phyloP scores from a whole-genome alignment of 2,113 vertebrate species.

The Tragulus kanchil region DNA sequence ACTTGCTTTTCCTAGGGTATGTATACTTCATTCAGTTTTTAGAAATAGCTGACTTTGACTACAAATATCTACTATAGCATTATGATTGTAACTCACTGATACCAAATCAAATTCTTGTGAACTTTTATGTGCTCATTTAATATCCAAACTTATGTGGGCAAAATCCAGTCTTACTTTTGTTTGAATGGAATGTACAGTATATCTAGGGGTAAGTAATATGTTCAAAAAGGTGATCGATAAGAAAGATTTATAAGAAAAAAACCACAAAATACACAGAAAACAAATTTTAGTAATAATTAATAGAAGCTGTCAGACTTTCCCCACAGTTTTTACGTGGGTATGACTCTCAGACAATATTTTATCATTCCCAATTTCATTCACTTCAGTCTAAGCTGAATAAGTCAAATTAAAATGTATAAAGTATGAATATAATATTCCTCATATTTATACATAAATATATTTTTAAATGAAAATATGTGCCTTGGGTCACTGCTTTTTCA shows the following conservation, averaged over 20 bases:
- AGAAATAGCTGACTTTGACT: neutral
- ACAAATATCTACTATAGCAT: neutral
- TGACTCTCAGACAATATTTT: neutral
- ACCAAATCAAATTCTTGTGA: neutral
- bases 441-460: neutral
- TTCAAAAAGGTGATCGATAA: neutral
- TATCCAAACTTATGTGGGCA: neutral
- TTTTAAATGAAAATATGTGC: neutral
- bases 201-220: neutral
- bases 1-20: neutral
- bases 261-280: neutral
- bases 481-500: accelerated
- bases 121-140: neutral
- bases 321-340: neutral
- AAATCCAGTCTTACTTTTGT: neutral
- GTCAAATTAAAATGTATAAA: neutral
- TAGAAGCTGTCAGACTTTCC: neutral
- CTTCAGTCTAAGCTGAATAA: neutral
- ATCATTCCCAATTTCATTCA: neutral
- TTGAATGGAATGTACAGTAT: neutral
- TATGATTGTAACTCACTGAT: neutral
- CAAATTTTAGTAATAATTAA: neutral
- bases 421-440: neutral
- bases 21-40: neutral
- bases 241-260: neutral